Conservation (phyloP, 2,113 vertebrate genomes). For the Cephalopholis sonnerati region DNA sequence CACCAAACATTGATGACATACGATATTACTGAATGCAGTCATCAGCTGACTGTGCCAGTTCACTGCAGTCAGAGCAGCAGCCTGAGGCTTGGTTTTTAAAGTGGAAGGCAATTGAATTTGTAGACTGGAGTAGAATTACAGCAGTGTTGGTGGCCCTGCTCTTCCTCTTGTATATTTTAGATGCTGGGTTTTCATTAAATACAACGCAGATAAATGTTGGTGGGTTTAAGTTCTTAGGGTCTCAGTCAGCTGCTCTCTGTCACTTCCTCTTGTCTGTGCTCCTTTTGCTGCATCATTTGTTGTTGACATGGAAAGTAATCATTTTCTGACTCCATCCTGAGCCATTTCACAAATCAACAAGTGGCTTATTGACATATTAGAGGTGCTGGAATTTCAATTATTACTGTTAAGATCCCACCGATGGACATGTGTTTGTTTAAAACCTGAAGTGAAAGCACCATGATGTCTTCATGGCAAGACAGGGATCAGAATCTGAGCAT, state of each 20-base stretch:
- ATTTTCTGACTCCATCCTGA: neutral
- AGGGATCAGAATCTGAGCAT: neutral
- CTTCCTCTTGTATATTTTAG: neutral
- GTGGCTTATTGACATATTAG: neutral
- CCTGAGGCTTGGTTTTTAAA: neutral
- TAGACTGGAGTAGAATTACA: neutral
- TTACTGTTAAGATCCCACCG: neutral
- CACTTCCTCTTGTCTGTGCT: neutral
- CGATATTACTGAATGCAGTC: neutral
- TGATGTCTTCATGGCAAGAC: neutral
- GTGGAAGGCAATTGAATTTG: neutral
- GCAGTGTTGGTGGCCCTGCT: neutral
- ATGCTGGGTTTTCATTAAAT: neutral
- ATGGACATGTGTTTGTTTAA: neutral
- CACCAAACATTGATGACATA: neutral
- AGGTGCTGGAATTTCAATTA: neutral
- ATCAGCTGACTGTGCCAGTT: neutral
- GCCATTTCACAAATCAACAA: neutral
- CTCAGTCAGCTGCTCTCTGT: neutral
- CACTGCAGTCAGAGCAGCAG: neutral
- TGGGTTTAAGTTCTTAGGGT: neutral
- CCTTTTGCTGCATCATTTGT: neutral
- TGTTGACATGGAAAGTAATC: neutral
- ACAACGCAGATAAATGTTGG: neutral
- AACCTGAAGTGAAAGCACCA: neutral